Percentiles rank a stretch among this genome's conserved stretches.
Conservation (phyloP, 2,888 invertebrate genomes). For the Synanthedon vespiformis region DNA sequence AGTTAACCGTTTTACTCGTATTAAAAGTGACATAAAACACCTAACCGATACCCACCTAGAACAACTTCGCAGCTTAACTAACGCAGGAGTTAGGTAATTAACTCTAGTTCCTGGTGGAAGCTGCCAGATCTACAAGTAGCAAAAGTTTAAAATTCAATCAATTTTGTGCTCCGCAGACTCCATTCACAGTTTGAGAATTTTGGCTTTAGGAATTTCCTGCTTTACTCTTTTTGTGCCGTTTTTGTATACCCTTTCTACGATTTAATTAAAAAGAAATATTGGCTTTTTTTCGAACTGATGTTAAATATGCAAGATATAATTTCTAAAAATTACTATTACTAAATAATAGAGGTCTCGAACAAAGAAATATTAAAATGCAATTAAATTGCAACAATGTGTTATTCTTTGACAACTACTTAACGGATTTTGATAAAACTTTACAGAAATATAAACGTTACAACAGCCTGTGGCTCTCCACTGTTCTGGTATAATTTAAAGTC, state of each 20-base stretch:
- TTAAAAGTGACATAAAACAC: constrained; percentile 10
- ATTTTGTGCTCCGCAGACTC: constrained; percentile 31
- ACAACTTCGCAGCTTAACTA: not conserved
- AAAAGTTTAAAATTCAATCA: constrained; percentile 48
- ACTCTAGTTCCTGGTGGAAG: constrained; percentile 17
- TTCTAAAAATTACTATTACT: too few species aligned
- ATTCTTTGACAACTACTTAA: too few species aligned
- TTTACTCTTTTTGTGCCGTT: constrained; percentile 10
- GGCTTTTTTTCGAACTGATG: not conserved
- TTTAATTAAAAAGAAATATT: constrained; percentile 4
- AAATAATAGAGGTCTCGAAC: too few species aligned
- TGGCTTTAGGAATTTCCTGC: constrained; percentile 19
- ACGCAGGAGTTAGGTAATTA: constrained; percentile 26
- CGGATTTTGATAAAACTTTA: too few species aligned
- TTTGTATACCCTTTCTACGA: constrained; percentile 4
- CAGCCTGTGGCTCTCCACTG: too few species aligned
- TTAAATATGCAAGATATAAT: too few species aligned
- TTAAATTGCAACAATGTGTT: too few species aligned
- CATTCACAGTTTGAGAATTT: constrained; percentile 17
- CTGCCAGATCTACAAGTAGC: constrained; percentile 8
- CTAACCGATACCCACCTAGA: constrained; percentile 5
- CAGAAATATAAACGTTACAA: too few species aligned
- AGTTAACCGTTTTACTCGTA: too few species aligned
- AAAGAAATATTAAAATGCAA: too few species aligned
- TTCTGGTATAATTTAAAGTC: too few species aligned